Conservation (phyloP, 1,140 invertebrate genomes). For the Lepidurus arcticus region DNA sequence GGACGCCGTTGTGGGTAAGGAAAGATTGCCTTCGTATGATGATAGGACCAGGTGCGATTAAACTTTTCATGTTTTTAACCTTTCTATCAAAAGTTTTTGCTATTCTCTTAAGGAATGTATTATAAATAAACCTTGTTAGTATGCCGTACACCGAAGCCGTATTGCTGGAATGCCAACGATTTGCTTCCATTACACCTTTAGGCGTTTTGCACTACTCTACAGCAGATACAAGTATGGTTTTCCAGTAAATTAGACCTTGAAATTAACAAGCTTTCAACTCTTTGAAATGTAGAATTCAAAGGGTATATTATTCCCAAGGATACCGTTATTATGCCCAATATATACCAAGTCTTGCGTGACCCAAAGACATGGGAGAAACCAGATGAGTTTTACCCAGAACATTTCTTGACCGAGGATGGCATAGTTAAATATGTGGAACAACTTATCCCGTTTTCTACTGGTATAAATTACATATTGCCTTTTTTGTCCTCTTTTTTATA, state of each 20-base stretch:
- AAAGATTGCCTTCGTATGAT: slow-evolving; percentile 58
- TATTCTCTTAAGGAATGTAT: not conserved
- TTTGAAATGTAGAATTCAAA: slow-evolving; percentile 32
- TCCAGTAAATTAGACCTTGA: not conserved
- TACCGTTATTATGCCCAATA: slow-evolving; percentile 42
- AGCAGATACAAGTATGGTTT: slow-evolving; percentile 27
- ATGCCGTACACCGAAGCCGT: slow-evolving; percentile 40
- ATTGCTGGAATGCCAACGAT: slow-evolving; percentile 38
- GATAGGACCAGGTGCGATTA: slow-evolving; percentile 58
- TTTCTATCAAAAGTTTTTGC: not conserved
- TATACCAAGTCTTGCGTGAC: slow-evolving; percentile 41
- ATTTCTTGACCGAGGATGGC: slow-evolving; percentile 40
- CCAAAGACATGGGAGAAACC: slow-evolving; percentile 42
- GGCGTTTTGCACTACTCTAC: slow-evolving; percentile 35
- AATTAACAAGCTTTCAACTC: not conserved
- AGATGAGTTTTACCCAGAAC: slow-evolving; percentile 42
- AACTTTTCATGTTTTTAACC: not conserved
- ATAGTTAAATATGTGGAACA: not conserved
- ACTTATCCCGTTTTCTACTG: slow-evolving; percentile 25
- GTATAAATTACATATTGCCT: slow-evolving; percentile 23
- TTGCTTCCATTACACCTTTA: slow-evolving; percentile 33
- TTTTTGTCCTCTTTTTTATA: not conserved
- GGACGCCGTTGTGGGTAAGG: slow-evolving; percentile 62
- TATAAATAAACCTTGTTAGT: not conserved
- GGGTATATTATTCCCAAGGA: slow-evolving; percentile 43